phyloP scores from a whole-genome alignment of 2,888 invertebrate species.

The Cryptus viduatorius region DNA sequence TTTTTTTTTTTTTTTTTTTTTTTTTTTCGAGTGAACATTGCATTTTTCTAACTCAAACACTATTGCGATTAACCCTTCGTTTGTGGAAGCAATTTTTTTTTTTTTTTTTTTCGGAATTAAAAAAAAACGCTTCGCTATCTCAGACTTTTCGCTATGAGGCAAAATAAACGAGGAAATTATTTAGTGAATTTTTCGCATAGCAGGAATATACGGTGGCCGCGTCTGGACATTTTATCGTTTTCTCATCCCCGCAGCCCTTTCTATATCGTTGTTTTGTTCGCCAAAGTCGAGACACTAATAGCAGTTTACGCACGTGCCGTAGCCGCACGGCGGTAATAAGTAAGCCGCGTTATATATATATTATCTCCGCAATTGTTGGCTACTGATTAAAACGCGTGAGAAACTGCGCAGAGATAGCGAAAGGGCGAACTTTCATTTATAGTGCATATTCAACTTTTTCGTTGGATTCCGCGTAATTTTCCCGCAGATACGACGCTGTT shows the following conservation, averaged over 20 bases:
- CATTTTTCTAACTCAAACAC: too few relatives aligned
- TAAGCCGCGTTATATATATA: neutral
- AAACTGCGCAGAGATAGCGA: neutral
- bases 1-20: too few relatives aligned
- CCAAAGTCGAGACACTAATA: conserved; percentile 10
- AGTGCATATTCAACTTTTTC: neutral
- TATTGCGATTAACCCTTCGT: too few relatives aligned
- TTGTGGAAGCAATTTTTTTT: too few relatives aligned
- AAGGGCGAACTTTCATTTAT: neutral
- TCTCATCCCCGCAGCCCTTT: neutral
- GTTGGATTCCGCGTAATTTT: neutral
- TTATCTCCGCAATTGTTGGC: conserved; percentile 4
- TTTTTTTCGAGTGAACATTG: too few relatives aligned
- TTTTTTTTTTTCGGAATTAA: neutral
- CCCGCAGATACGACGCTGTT: neutral
- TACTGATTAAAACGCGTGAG: conserved; percentile 6
- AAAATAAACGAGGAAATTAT: neutral
- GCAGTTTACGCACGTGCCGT: conserved; percentile 8
- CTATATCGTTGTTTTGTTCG: neutral
- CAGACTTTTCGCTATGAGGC: neutral
- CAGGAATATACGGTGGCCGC: neutral
- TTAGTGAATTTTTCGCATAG: neutral
- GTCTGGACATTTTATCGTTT: neutral
- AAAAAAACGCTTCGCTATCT: neutral
- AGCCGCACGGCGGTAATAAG: neutral